Percentiles rank a stretch among this genome's conserved stretches.
These are phyloP conservation scores for Dendrocincla tyrannina DNA, from an alignment of 2,797 vertebrate genomes.

Conservation along the genomic window DNA sequence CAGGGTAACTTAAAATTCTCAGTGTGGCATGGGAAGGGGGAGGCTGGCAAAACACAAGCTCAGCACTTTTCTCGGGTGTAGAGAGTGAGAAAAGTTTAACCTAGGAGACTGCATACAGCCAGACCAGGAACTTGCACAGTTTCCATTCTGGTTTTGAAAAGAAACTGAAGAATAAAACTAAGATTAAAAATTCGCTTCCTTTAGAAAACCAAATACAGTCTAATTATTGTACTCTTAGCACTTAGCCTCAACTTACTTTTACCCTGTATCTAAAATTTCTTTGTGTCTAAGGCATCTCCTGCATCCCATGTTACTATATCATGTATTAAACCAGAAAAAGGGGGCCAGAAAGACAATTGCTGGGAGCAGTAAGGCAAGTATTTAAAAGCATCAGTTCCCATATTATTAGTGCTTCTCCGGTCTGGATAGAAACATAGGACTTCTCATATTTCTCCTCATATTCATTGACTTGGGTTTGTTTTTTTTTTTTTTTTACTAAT, in stretches of 20 bases:
- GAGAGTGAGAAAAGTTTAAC: constrained; percentile 31
- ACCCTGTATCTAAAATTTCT: neutral
- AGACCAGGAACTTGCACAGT: neutral
- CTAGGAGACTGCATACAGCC: neutral
- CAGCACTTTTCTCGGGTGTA: neutral
- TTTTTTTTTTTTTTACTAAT: neutral
- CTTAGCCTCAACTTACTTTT: neutral
- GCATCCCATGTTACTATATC: neutral
- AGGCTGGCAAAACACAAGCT: neutral
- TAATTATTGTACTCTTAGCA: neutral
- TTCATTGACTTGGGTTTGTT: neutral
- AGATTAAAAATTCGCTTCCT: neutral
- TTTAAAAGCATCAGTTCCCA: neutral
- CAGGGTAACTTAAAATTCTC: neutral
- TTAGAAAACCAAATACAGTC: neutral
- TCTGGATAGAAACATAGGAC: neutral
- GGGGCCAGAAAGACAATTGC: neutral
- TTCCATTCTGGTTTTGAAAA: neutral
- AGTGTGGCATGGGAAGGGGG: neutral
- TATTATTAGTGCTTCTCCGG: neutral
- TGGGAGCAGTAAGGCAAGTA: neutral
- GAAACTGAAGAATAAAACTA: neutral
- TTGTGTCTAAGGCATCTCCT: neutral
- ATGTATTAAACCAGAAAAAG: neutral
- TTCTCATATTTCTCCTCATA: neutral